These are phyloP conservation scores for Pelobates fuscus DNA, from an alignment of 2,113 vertebrate species.

Conservation along the genomic window DNA sequence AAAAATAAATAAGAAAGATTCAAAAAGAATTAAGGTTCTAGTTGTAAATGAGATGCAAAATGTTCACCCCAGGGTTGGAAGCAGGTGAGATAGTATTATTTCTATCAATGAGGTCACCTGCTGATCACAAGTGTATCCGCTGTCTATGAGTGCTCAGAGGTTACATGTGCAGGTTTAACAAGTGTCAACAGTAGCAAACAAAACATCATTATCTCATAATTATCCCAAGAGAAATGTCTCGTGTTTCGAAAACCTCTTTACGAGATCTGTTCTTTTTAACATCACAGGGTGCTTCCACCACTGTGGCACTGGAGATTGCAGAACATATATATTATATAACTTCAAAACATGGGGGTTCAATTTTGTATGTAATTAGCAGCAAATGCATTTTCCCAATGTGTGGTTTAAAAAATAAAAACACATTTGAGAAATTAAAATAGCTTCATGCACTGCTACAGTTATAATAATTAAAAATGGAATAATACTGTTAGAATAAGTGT, in stretches of 20 bases:
- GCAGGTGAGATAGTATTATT: neutral
- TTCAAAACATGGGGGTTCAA: no score
- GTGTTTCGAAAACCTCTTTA: neutral
- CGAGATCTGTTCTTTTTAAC: neutral
- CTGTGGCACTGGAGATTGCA: neutral
- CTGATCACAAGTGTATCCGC: slow-evolving; percentile 25
- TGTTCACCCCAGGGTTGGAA: neutral
- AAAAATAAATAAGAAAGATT: neutral
- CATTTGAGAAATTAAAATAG: no score
- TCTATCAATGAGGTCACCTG: slow-evolving; percentile 5
- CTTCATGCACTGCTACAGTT: no score
- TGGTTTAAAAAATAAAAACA: no score
- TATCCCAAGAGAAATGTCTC: slow-evolving; percentile 20
- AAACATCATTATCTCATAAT: slow-evolving; percentile 42
- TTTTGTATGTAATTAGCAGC: no score
- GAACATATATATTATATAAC: no score
- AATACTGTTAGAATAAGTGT: no score
- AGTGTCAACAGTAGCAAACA: slow-evolving; percentile 30
- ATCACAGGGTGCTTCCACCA: neutral
- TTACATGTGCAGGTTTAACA: slow-evolving; percentile 20
- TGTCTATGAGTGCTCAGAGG: neutral
- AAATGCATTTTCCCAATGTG: no score
- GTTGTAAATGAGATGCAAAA: neutral
- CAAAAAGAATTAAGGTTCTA: neutral
- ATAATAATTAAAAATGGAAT: no score